Conservation (phyloP, 2,113 vertebrate genomes). For the Lates calcarifer region DNA sequence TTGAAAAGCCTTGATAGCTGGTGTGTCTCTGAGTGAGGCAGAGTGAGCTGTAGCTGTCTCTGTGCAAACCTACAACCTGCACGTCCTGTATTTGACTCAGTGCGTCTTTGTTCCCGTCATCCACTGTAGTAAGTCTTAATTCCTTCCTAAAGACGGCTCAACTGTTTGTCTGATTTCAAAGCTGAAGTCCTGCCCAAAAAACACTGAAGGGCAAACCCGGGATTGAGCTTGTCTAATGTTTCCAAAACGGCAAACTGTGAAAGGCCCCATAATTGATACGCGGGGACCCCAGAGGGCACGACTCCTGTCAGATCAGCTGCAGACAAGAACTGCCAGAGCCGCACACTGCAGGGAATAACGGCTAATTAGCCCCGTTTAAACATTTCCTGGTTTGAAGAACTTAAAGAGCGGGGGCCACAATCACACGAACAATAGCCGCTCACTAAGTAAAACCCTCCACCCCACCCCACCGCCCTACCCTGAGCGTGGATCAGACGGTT, state of each 20-base stretch:
- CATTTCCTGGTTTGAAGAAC: slow-evolving; percentile 89
- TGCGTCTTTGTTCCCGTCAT: neutral
- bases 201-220: slow-evolving; percentile 56
- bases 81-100: neutral
- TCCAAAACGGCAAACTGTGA: slow-evolving; percentile 70
- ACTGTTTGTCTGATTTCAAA: slow-evolving; percentile 62
- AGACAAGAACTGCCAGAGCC: slow-evolving; percentile 74
- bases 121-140: slow-evolving; percentile 3
- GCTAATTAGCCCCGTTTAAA: slow-evolving; percentile 85
- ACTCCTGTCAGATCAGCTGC: slow-evolving; percentile 85
- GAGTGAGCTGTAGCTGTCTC: neutral
- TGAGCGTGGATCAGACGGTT: slow-evolving; percentile 50
- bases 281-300: slow-evolving; percentile 77
- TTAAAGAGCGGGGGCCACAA: slow-evolving; percentile 81
- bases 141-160: neutral
- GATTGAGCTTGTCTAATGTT: slow-evolving; percentile 78
- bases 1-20: neutral
- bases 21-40: neutral
- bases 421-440: slow-evolving; percentile 78
- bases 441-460: slow-evolving; percentile 67
- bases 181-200: slow-evolving; percentile 36
- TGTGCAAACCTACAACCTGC: neutral
- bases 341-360: slow-evolving; percentile 74
- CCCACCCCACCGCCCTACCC: no score
- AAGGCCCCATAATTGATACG: slow-evolving; percentile 80